A percentile compares a stretch with the other conserved stretches of the same genome.
Evolutionary conservation across 1,140 invertebrate species (phyloP).

Genomic region (Pseudomyrmex pallidus): DNA sequence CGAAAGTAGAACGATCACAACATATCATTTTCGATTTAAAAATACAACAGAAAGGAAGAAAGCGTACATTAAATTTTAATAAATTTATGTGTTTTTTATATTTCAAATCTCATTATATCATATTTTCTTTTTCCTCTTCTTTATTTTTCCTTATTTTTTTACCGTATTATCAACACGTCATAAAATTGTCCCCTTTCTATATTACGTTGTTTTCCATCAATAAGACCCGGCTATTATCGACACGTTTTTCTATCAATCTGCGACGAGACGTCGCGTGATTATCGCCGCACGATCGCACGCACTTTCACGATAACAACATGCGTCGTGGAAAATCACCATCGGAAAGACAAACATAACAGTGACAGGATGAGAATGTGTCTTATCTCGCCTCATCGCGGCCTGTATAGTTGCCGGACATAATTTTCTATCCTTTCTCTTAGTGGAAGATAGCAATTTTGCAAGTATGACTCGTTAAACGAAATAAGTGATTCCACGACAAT

Average conservation of each 20-base stretch:
- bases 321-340: constrained; percentile 13
- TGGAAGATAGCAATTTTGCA: constrained; percentile 5
- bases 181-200: constrained; percentile 19
- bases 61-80: not conserved
- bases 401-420: constrained; percentile 43
- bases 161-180: not conserved
- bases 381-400: constrained; percentile 8
- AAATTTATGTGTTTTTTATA: not conserved
- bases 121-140: not conserved
- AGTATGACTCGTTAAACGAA: constrained; percentile 30
- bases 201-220: not conserved
- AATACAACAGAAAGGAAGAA: constrained; percentile 5
- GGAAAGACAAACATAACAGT: constrained; percentile 26
- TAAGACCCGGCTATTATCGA: constrained; percentile 9
- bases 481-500: not conserved
- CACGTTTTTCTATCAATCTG: constrained; percentile 14
- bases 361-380: constrained; percentile 28
- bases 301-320: constrained; percentile 54
- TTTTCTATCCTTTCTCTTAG: constrained; percentile 62
- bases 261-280: constrained; percentile 21
- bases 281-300: constrained; percentile 37
- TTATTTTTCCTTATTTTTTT: not conserved
- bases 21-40: not conserved
- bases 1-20: constrained; percentile 18
- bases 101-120: not conserved